Evolutionary conservation across 2,888 invertebrate species (phyloP).

Genomic region (Nebria brevicollis): DNA sequence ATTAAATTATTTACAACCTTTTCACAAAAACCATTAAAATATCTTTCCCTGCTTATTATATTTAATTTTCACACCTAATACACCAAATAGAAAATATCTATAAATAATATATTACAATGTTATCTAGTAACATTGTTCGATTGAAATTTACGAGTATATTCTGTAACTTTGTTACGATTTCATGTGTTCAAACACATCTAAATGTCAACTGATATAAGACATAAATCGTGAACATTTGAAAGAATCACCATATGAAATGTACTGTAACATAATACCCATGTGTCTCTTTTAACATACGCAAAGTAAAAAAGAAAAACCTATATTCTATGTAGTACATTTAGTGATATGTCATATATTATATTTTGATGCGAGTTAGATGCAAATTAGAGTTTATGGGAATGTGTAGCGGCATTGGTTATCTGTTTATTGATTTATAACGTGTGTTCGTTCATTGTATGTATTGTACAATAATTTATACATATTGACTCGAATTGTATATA

Average conservation of each 20-base stretch:
- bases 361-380: slow-evolving; percentile 8
- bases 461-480: slow-evolving; percentile 36
- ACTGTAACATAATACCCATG: background rate
- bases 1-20: too few species aligned
- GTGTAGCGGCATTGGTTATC: background rate
- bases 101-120: background rate
- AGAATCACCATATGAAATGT: background rate
- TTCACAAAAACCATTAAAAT: too few species aligned
- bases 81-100: background rate
- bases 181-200: background rate
- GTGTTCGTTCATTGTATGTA: slow-evolving; percentile 13
- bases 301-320: background rate
- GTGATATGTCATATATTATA: slow-evolving; percentile 7
- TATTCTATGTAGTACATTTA: background rate
- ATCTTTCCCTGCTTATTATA: too few species aligned
- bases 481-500: slow-evolving; percentile 26
- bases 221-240: background rate
- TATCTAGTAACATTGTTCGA: background rate
- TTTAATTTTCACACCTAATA: background rate
- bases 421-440: slow-evolving; percentile 6
- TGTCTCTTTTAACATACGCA: background rate
- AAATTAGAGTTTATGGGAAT: slow-evolving; percentile 2
- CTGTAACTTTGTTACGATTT: background rate
- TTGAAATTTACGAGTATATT: background rate
- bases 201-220: background rate